phyloP scores from a whole-genome alignment of 2,888 invertebrate species.

The Acanthosoma haemorrhoidale region DNA sequence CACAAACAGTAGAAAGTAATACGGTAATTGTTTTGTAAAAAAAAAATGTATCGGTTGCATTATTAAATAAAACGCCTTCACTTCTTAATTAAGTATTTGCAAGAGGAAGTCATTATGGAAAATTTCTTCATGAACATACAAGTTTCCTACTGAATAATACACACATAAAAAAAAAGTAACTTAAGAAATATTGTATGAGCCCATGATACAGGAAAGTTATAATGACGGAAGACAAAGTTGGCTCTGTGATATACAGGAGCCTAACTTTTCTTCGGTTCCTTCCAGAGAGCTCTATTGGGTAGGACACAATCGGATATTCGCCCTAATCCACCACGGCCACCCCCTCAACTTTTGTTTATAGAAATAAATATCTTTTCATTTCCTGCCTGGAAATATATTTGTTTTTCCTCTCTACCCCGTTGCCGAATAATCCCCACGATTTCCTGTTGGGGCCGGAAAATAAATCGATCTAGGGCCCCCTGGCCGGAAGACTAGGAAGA shows the following conservation, averaged over 20 bases:
- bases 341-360: constrained; percentile 20
- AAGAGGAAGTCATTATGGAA: no score
- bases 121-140: no score
- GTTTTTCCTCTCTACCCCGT: background rate
- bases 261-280: background rate
- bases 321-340: constrained; percentile 6
- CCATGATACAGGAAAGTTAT: background rate
- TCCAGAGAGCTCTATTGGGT: background rate
- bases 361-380: constrained; percentile 29
- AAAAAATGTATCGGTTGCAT: no score
- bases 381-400: background rate
- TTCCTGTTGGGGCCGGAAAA: background rate
- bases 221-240: constrained; percentile 2
- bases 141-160: no score
- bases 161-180: no score
- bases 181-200: background rate
- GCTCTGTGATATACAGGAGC: no score
- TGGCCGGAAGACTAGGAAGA: background rate
- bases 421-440: constrained; percentile 16
- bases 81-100: no score
- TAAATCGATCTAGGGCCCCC: background rate
- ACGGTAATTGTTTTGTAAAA: no score
- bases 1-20: no score
- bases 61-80: no score
- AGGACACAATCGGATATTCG: background rate